Evolutionary conservation across 1,140 invertebrate genomes (phyloP).

Genomic region (Trinorchestia longiramus): DNA sequence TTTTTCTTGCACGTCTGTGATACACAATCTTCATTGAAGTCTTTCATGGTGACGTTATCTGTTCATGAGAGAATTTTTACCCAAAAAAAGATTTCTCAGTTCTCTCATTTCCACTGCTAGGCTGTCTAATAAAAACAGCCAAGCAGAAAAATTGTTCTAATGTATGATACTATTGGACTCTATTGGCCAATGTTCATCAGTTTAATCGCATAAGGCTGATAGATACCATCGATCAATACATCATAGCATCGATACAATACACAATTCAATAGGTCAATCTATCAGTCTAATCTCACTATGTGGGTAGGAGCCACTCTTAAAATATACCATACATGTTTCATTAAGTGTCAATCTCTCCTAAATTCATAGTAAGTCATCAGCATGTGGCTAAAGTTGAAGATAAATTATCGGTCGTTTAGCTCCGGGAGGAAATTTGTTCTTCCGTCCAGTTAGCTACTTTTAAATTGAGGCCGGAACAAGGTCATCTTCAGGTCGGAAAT

Average conservation of each 20-base stretch:
- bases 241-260: no score
- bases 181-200: not conserved
- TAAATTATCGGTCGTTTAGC: not conserved
- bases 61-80: not conserved
- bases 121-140: not conserved
- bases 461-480: conserved; percentile 7
- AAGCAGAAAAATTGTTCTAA: not conserved
- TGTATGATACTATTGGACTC: not conserved
- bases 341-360: not conserved
- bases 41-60: not conserved
- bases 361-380: not conserved
- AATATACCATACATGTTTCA: not conserved
- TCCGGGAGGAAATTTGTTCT: conserved; percentile 22
- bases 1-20: not conserved
- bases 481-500: conserved; percentile 7
- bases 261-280: not conserved
- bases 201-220: not conserved
- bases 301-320: not conserved
- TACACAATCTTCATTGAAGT: not conserved
- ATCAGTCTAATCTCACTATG: not conserved
- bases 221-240: no score
- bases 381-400: not conserved
- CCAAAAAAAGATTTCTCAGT: not conserved
- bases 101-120: not conserved
- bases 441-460: conserved; percentile 17